phyloP scores from a whole-genome alignment of 1,140 invertebrate species.

The Carcinoscorpius rotundicauda region DNA sequence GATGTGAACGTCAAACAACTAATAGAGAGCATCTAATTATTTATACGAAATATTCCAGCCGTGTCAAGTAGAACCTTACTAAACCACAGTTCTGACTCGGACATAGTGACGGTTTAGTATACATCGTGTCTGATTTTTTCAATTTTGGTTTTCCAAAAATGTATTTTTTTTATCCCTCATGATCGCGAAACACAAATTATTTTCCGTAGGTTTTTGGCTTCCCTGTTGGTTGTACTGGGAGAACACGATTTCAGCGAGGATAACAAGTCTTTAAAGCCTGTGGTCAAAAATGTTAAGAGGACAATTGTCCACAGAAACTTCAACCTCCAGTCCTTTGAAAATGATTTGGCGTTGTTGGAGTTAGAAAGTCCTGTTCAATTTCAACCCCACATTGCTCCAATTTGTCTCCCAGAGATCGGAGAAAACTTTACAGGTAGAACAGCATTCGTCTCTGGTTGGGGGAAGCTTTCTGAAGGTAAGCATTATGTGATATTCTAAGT shows the following conservation, averaged over 20 bases:
- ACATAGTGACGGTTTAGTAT: no score
- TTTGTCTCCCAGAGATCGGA: slow-evolving; percentile 61
- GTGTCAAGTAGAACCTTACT: no score
- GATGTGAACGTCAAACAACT: no score
- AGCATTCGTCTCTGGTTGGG: slow-evolving; percentile 25
- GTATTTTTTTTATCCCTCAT: no score
- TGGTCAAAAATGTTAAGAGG: slow-evolving; percentile 67
- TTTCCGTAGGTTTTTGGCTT: slow-evolving; percentile 60
- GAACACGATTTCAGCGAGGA: slow-evolving; percentile 78
- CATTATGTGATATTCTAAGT: neutral
- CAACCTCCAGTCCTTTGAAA: slow-evolving; percentile 44
- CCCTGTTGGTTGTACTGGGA: slow-evolving; percentile 78
- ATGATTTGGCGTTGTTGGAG: slow-evolving; percentile 59
- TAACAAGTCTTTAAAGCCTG: slow-evolving; percentile 55
- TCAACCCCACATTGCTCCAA: slow-evolving; percentile 78
- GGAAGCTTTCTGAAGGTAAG: slow-evolving; percentile 24
- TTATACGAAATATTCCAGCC: no score
- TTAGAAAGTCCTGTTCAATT: slow-evolving; percentile 61
- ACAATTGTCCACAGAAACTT: slow-evolving; percentile 71
- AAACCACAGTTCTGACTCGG: no score
- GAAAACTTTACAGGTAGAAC: slow-evolving; percentile 22
- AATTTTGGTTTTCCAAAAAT: no score
- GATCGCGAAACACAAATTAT: no score
- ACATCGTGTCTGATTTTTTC: no score
- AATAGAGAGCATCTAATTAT: no score